A percentile compares a stretch with the other conserved stretches of the same genome.
These are phyloP conservation scores for Montipora capitata DNA, from an alignment of 92 coral and sea anemone species.

Conservation along the genomic window DNA sequence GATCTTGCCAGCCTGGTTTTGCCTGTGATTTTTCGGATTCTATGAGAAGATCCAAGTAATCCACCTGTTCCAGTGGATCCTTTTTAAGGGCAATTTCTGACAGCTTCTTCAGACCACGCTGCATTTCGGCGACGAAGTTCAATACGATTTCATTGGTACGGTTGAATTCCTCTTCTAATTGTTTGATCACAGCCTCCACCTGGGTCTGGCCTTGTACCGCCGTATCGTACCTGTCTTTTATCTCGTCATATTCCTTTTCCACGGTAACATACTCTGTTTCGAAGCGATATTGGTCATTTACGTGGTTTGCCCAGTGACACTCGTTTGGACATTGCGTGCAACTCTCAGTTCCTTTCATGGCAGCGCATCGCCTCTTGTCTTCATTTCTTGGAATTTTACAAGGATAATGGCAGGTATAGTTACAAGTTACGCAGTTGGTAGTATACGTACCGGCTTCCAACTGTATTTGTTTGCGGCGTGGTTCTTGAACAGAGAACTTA, in stretches of 20 bases:
- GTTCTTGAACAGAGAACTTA: too few relatives aligned
- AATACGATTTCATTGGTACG: constrained; percentile 32
- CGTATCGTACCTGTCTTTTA: constrained; percentile 16
- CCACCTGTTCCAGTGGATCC: too few relatives aligned
- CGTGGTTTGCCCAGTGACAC: constrained; percentile 39
- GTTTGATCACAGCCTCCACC: constrained; percentile 33
- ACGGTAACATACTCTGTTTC: constrained; percentile 26
- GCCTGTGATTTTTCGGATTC: too few relatives aligned
- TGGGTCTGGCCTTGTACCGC: constrained; percentile 49
- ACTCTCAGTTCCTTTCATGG: not conserved
- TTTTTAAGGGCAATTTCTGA: constrained; percentile 18
- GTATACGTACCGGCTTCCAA: too few relatives aligned
- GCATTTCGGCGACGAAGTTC: constrained; percentile 67
- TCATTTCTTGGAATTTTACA: too few relatives aligned
- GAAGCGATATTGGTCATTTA: constrained; percentile 42
- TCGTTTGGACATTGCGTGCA: constrained; percentile 1
- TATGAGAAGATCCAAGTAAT: too few relatives aligned
- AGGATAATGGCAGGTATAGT: too few relatives aligned
- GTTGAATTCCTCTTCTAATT: constrained; percentile 37
- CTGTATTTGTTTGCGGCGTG: too few relatives aligned
- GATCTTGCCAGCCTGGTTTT: too few relatives aligned
- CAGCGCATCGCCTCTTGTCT: too few relatives aligned
- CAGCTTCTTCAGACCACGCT: constrained; percentile 52
- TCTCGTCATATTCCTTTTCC: constrained; percentile 45
- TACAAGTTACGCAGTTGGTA: too few relatives aligned